These are phyloP conservation scores for Boloria selene DNA, from an alignment of 2,888 invertebrate species.

Conservation along the genomic window DNA sequence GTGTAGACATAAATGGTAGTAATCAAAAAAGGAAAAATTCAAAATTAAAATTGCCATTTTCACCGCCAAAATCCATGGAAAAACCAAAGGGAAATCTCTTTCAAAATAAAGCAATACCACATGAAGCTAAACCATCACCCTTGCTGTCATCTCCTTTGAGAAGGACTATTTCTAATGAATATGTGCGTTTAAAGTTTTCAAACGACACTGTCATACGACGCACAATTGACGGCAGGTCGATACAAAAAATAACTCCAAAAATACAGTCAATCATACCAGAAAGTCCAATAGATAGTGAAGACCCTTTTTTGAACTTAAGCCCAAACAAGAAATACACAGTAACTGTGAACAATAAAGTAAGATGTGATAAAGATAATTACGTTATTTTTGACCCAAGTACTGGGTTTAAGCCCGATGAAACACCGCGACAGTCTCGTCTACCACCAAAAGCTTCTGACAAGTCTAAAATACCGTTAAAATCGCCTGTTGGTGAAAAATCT, in stretches of 20 bases:
- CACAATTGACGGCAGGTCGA: slow-evolving; percentile 72
- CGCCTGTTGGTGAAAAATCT: slow-evolving; percentile 63
- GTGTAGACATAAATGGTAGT: slow-evolving; percentile 56
- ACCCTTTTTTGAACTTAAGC: slow-evolving; percentile 74
- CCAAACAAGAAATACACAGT: slow-evolving; percentile 81
- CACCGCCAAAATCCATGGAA: slow-evolving; percentile 70
- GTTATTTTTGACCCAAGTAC: slow-evolving; percentile 77
- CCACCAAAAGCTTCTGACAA: slow-evolving; percentile 62
- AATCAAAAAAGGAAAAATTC: slow-evolving; percentile 64
- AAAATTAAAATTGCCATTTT: slow-evolving; percentile 72
- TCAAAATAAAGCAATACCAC: slow-evolving; percentile 60
- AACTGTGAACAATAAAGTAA: slow-evolving; percentile 76
- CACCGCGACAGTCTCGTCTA: slow-evolving; percentile 54
- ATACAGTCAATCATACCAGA: slow-evolving; percentile 80
- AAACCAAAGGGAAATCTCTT: slow-evolving; percentile 69
- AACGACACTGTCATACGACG: slow-evolving; percentile 73
- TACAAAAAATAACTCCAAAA: slow-evolving; percentile 76
- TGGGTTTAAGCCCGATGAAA: slow-evolving; percentile 69
- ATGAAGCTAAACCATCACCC: slow-evolving; percentile 63
- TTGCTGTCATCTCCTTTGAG: slow-evolving; percentile 68
- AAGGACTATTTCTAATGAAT: slow-evolving; percentile 79
- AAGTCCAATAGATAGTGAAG: slow-evolving; percentile 76
- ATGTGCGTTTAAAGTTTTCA: slow-evolving; percentile 72
- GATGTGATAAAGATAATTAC: slow-evolving; percentile 80
- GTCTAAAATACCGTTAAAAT: slow-evolving; percentile 64